Base-by-base conservation (phyloP, 2,797 vertebrate species). In the Amblyopsis hoosieri region DNA sequence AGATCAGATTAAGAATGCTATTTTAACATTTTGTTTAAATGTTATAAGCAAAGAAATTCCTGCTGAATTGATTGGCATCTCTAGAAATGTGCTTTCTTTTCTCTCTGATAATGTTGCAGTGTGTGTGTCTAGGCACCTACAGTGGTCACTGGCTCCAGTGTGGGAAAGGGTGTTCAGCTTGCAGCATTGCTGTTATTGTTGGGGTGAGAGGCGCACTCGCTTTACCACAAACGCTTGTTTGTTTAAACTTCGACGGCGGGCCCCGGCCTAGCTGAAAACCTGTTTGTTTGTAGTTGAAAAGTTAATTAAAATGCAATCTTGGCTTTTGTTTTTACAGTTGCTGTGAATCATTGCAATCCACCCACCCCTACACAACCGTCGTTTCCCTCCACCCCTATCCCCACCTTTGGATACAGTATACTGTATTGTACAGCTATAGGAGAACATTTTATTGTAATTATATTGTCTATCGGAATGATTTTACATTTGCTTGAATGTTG, bases 121-220 rank as follows among this genome's bases (percentile, higher is more conserved):
- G 47, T 48, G 47, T 48, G 47, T 48, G 47, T 48, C 63, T 60
- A 78, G 72, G 83, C 82, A 89, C 83, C 86, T 88, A 85, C 78
- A 80, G 65, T 60, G 62, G 71, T 42, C 67, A 51, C 62, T 67
- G 60, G 64, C 72, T 85, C 66, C 83, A 86, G 89, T 92, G 92
- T 94, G 92, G 89, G 91, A 93, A 93, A 84, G 83, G 76, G 86
- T 78, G 80, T 86, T 85, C 86, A 88, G 79, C 66, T 65, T 72
- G 10, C 82, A 73, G 87, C 89, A 76, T 84, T 89, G 90, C 89
- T 95, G 89, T 93, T 93, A 89, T 91, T 93, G 82, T 92, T 92
- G 89, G 89, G 86, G 82, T 74, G 78, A 91, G 88, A 90, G 80
- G 72, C 86, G 90, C 81, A 79, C 87, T 90, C 83, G 66, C 75